A percentile compares a stretch with the other conserved stretches of the same genome.
phyloP scores from a whole-genome alignment of 2,113 vertebrate species.

The Manacus vitellinus region DNA sequence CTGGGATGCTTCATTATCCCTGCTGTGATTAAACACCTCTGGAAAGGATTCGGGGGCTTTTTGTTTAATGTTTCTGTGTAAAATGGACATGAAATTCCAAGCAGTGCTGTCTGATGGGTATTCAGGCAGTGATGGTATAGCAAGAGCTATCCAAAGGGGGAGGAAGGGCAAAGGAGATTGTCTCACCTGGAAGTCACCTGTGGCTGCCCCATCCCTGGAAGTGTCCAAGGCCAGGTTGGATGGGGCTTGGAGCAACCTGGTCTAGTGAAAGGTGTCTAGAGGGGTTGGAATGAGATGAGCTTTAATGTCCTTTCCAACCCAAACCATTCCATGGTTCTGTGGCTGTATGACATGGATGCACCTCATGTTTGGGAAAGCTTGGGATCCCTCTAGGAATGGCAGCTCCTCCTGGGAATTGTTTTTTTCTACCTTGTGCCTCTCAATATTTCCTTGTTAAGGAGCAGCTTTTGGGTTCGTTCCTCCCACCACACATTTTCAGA shows the following conservation, averaged over 20 bases:
- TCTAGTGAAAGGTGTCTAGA: neutral
- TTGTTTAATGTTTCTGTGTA: neutral
- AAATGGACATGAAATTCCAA: neutral
- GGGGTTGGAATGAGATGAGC: neutral
- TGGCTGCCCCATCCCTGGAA: neutral
- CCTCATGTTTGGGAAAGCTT: neutral
- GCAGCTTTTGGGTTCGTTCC: neutral
- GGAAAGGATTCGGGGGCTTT: neutral
- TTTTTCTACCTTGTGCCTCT: neutral
- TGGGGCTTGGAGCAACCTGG: accelerated
- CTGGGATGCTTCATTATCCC: neutral
- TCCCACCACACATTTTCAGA: neutral
- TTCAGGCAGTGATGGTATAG: neutral
- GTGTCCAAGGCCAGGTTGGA: neutral
- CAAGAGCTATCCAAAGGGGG: neutral
- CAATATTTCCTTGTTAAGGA: neutral
- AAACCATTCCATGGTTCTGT: neutral
- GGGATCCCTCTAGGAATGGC: neutral
- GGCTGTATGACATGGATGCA: neutral
- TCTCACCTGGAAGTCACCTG: neutral
- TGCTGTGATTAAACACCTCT: neutral
- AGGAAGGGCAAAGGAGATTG: neutral
- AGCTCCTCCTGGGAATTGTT: neutral
- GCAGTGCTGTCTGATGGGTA: neutral
- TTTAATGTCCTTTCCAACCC: neutral